Percentiles rank a stretch among this genome's conserved stretches.
Evolutionary conservation across 2,113 vertebrate genomes (phyloP).

Genomic region (Ahaetulla prasina): DNA sequence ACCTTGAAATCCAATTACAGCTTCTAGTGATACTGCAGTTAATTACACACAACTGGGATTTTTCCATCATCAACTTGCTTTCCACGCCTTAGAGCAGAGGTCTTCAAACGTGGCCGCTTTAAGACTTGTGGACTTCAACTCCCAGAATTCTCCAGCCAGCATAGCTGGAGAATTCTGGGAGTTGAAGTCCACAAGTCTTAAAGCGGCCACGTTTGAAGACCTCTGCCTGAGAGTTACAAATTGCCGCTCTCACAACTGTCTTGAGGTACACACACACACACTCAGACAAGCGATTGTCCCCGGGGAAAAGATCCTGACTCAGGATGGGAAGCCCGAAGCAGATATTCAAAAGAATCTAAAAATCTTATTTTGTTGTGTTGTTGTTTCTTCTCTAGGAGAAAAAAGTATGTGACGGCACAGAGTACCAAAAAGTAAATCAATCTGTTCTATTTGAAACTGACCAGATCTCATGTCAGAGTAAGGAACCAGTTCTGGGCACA

Average conservation of each 20-base stretch:
- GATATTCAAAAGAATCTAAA: neutral
- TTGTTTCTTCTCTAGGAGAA: neutral
- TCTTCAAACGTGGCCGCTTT: too few species aligned
- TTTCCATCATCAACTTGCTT: neutral
- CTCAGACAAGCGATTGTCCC: neutral
- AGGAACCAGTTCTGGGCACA: neutral
- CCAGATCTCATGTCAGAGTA: neutral
- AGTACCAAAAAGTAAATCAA: neutral
- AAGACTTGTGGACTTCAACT: too few species aligned
- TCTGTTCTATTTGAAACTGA: neutral
- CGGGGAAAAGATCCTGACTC: neutral
- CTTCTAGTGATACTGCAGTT: neutral
- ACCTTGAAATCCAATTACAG: neutral
- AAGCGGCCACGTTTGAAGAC: too few species aligned
- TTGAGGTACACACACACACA: neutral
- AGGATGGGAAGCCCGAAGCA: neutral
- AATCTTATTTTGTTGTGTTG: neutral
- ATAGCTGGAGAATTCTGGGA: too few species aligned
- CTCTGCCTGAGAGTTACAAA: neutral
- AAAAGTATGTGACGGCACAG: neutral
- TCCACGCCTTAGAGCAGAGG: neutral
- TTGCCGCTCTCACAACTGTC: neutral
- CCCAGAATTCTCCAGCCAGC: too few species aligned
- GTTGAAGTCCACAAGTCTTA: too few species aligned
- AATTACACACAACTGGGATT: neutral